Base-by-base conservation (phyloP, 2,797 vertebrate species). In the Peromyscus eremicus region DNA sequence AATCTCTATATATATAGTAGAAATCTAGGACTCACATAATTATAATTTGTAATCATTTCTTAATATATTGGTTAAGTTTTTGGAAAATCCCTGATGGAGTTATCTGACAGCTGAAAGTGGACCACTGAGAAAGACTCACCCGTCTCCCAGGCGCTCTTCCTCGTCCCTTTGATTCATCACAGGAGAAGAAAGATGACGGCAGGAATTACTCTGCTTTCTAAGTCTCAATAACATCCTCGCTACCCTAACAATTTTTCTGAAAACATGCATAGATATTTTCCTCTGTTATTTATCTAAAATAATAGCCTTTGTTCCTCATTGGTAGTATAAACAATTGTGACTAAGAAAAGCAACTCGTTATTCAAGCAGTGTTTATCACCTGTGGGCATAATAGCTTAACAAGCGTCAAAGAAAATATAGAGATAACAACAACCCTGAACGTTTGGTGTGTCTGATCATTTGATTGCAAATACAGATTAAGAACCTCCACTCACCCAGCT, bases 241-340 rank as follows among this genome's bases (percentile, higher is more conserved):
- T 16, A 81, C 52, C 21, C n/a, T 64, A 40, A 66, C 77, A 27
- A 25, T n/a, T 89, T 89, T 80, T 94, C 43, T 52, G 40, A 89
- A 94, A 91, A 88, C 76, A 94, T 84, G 68, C n/a, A 55, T 49
- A 40, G 49, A 70, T 21, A 62, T 85, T 84, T 87, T 80, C 8
- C 6, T 89, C 85, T 32, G 3, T 52, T n/a, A 71, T 89, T 97
- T 79, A 92, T 32, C 76, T 81, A 57, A 93, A 95, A 92, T 25
- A 95, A 80, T 46, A 84, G 8, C 10, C 43, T 92, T 73, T 92
- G 40, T 88, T 89, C 91, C 46, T 84, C 27, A 37, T 68, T 89
- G 49, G 17, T 80, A 90, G 77, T 68, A 57, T 73, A 83, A 70
- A 89, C 40, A 37, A 52, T 55, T 27, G 92, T 27, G 62, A 68